Conservation (phyloP, 1,140 invertebrate species). For the Dolichoris vasculosae region DNA sequence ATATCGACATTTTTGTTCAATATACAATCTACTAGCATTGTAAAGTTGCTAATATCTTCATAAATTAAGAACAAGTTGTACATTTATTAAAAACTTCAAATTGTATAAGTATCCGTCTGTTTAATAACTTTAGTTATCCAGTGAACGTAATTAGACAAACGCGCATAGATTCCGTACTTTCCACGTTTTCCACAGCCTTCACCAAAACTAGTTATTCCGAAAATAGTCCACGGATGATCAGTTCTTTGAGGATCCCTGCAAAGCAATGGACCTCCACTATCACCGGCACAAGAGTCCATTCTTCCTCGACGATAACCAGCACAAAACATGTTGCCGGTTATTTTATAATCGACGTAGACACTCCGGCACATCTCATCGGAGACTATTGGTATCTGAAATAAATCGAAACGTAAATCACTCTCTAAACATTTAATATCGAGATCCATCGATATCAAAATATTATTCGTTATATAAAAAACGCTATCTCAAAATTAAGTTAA, state of each 20-base stretch:
- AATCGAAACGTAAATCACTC: too few species aligned
- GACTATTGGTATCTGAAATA: slow-evolving; percentile 85
- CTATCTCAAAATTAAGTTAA: too few species aligned
- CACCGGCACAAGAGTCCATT: slow-evolving; percentile 91
- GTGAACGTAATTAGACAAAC: slow-evolving; percentile 87
- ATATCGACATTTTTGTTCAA: slow-evolving; percentile 1
- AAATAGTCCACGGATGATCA: slow-evolving; percentile 82
- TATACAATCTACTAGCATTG: slow-evolving; percentile 9
- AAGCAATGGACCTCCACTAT: slow-evolving; percentile 90
- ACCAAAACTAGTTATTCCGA: slow-evolving; percentile 95
- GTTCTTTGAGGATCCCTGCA: slow-evolving; percentile 77
- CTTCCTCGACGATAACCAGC: slow-evolving; percentile 85
- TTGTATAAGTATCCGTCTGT: slow-evolving; percentile 54
- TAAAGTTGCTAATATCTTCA: slow-evolving; percentile 18
- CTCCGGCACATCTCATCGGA: slow-evolving; percentile 84
- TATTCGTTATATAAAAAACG: too few species aligned
- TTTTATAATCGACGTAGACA: slow-evolving; percentile 85
- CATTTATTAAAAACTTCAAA: slow-evolving; percentile 23
- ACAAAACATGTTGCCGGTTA: slow-evolving; percentile 93
- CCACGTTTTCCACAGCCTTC: slow-evolving; percentile 93
- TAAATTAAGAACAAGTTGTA: slow-evolving; percentile 28
- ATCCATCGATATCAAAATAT: too few species aligned
- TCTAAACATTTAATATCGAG: not conserved
- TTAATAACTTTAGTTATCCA: slow-evolving; percentile 87
- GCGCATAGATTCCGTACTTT: slow-evolving; percentile 94